Conservation (phyloP, 1,140 invertebrate species). For the Heliconius hewitsoni region DNA sequence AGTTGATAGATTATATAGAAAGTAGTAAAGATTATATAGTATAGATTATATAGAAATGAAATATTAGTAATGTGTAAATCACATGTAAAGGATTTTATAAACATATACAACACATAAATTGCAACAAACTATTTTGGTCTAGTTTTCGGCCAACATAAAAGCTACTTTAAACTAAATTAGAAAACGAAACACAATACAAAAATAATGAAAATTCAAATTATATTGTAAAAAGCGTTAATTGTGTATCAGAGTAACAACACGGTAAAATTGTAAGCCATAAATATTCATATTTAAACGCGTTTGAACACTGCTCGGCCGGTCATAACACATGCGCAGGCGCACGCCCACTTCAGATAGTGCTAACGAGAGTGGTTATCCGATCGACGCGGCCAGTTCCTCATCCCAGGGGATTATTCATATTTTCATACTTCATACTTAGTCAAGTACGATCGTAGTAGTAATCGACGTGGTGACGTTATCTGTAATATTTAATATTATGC, state of each 20-base stretch:
- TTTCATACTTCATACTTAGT: constrained; percentile 39
- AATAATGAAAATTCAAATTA: neutral
- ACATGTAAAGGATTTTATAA: neutral
- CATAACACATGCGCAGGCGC: constrained; percentile 29
- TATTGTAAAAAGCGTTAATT: constrained; percentile 14
- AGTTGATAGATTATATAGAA: neutral
- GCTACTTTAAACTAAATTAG: neutral
- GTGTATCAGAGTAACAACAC: constrained; percentile 8
- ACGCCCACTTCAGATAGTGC: constrained; percentile 47
- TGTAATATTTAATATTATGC: neutral
- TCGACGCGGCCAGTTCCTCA: constrained; percentile 31
- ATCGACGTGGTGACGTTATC: constrained; percentile 17
- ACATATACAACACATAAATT: neutral
- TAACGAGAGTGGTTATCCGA: constrained; percentile 52
- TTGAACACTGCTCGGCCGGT: constrained; percentile 18
- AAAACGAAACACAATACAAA: neutral
- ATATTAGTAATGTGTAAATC: neutral
- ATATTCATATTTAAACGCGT: constrained; percentile 27
- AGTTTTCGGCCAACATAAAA: neutral
- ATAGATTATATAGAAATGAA: neutral
- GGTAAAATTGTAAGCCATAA: constrained; percentile 19
- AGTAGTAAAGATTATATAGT: neutral
- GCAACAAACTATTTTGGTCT: neutral
- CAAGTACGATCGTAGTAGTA: constrained; percentile 17
- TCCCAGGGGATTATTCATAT: constrained; percentile 36